Conservation (phyloP, 2,888 invertebrate genomes). For the Pogonocherus hispidulus region DNA sequence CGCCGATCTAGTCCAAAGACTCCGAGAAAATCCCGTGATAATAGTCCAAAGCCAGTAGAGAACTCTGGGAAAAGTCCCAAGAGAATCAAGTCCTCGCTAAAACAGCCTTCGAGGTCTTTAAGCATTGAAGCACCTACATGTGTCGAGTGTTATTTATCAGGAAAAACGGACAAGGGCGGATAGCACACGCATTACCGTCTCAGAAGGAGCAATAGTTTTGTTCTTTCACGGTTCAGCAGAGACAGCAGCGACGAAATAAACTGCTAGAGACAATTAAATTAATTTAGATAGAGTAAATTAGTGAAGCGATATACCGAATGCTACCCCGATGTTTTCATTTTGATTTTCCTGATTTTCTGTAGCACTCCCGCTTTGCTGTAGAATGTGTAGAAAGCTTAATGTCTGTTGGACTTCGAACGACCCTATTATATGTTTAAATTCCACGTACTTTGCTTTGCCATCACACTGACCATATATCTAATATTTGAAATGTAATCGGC, state of each 20-base stretch:
- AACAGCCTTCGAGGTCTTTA: constrained; percentile 70
- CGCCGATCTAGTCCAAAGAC: constrained; percentile 51
- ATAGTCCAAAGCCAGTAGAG: constrained; percentile 46
- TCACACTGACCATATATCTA: constrained; percentile 20
- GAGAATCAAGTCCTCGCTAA: constrained; percentile 65
- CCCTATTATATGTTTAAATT: constrained; percentile 54
- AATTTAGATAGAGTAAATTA: constrained; percentile 22
- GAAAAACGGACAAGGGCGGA: constrained; percentile 69
- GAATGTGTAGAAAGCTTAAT: constrained; percentile 53
- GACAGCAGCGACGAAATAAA: constrained; percentile 60
- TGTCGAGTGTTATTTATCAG: constrained; percentile 80
- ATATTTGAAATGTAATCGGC: constrained; percentile 4
- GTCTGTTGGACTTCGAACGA: constrained; percentile 63
- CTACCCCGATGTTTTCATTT: constrained; percentile 33
- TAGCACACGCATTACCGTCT: constrained; percentile 57
- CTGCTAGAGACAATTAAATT: constrained; percentile 52
- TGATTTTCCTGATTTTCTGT: constrained; percentile 51
- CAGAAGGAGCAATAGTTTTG: constrained; percentile 52
- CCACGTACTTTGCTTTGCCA: constrained; percentile 50
- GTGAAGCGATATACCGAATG: constrained; percentile 20
- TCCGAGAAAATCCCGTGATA: constrained; percentile 61
- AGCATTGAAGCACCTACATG: constrained; percentile 80
- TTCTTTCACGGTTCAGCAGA: constrained; percentile 48
- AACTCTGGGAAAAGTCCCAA: constrained; percentile 56
- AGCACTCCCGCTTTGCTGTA: constrained; percentile 56